A percentile compares a stretch with the other conserved stretches of the same genome.
Conservation (phyloP, 2,113 vertebrate species). For the Boulengeromyrus knoepffleri region DNA sequence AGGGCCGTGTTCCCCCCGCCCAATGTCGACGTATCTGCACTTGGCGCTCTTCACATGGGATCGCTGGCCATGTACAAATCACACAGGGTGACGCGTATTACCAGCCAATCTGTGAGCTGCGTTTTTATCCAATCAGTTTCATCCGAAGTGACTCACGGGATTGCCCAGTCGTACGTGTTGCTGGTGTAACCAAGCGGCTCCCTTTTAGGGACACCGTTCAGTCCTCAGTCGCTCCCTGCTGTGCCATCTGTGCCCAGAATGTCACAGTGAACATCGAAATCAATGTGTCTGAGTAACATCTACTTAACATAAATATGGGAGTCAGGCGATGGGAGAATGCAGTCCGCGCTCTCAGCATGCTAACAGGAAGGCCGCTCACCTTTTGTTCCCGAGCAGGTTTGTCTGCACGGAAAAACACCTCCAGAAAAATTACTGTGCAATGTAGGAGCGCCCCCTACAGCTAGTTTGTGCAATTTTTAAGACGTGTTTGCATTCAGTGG, state of each 20-base stretch:
- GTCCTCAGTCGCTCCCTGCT: not conserved
- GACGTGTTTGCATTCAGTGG: not conserved
- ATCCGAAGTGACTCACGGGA: not conserved
- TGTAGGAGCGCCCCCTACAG: conserved; percentile 60
- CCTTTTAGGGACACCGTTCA: not conserved
- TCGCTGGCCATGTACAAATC: not conserved
- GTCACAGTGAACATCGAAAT: not conserved
- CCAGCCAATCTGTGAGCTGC: not conserved
- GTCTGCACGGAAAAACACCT: not conserved
- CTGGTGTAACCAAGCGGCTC: not conserved
- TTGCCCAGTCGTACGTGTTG: not conserved
- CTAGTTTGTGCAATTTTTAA: not conserved
- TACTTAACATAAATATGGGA: not conserved
- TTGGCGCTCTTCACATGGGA: not conserved
- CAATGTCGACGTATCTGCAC: not conserved
- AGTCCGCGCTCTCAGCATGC: not conserved
- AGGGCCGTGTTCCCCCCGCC: not conserved
- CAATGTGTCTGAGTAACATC: not conserved
- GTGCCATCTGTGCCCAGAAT: not conserved
- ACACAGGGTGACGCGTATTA: not conserved
- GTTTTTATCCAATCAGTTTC: not conserved
- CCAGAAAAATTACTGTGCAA: not conserved
- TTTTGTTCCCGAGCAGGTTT: not conserved
- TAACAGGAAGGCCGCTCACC: not conserved
- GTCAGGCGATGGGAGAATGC: not conserved